Base-by-base conservation (phyloP, 2,797 vertebrate genomes). In the Helicolenus hilgendorfi region DNA sequence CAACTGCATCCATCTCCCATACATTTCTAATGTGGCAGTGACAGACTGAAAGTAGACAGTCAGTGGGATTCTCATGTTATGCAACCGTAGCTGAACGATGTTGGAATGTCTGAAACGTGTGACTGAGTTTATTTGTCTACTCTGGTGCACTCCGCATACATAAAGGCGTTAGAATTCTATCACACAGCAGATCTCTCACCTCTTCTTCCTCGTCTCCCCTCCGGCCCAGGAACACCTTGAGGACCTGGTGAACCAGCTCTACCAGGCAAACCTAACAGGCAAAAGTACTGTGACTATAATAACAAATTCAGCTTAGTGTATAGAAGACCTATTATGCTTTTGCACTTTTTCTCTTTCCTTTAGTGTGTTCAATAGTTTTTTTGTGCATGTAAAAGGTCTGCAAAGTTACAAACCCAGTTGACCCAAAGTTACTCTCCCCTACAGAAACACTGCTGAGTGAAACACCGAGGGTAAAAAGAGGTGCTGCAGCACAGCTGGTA, bases 131-230 rank as follows among this genome's bases (percentile, higher is more conserved):
- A 4, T 80, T 59, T 53, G 15, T 45, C 27, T 59, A 7, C 64
- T 72, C 36, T 76, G 35, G 27, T 15, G 7, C 45, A 55, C 26
- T 59, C 8, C 4, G 58, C 11, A 41, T 27, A 45, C 41, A 45
- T 55, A 55, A 29, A 14, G 10, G 1, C 7, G 13, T 41, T 15
- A 38, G 31, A 58, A 64, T 49, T 64, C 2, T 18, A 38, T 49
- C 20, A 22, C 14, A 53, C 0, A 45, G 24, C 74, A 69, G 24
- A 56, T 63, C 14, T 60, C 85, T 90, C 93, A 98, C 98, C 98
- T 94, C 87, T 96, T 97, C 95, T 98, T 55, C 98, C 98, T 95
- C 97, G 97, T 96, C 91, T 98, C 27, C 98, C 98, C 75, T 89
- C 94, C 4, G 89, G 59, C 90, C 98, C 98, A 0, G 92, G 92